Evolutionary conservation across 2,888 invertebrate species (phyloP), one percentile per base, ranked within the genome.

Genomic region (Patella pellucida): DNA sequence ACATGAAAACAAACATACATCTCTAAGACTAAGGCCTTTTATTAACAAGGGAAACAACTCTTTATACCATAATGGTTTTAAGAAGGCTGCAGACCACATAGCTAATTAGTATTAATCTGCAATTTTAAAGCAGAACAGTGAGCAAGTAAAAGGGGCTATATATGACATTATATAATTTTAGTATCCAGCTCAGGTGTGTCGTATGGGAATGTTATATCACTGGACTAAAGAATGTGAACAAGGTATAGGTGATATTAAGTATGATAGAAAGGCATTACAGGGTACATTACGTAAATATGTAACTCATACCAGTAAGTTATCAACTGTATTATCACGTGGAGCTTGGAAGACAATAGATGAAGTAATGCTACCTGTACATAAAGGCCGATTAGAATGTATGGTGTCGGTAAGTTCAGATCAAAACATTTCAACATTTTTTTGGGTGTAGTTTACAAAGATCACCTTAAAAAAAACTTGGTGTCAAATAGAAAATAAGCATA

Each of bases 151-250:
- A n/a, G n/a, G n/a, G n/a, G n/a, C n/a, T n/a, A n/a, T n/a, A n/a
- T n/a, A n/a, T n/a, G n/a, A n/a, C 68, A 0, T 56, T 52, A n/a
- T 56, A 67, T 14, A 74, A 69, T 81, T 83, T 50, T 84, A 91
- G 90, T 91, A 90, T 81, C 89, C 90, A 70, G 84, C 89, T 16
- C 91, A 91, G 83, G 87, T 91, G 19, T 91, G 91, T 80, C 81
- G 88, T 7, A 82, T 89, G 79, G 90, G 89, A 19, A 83, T 91
- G 85, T 79, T 90, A 71, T 90, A 87, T 78, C 86, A 86, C 79
- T 91, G 91, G 91, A 90, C 89, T 11, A 82, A 83, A 75, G 91
- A 91, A 76, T 88, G 89, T 83, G 91, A 91, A 75, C 79, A 82
- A 70, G 89, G 89, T 54, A 88, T 90, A 16, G 78, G 84, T 12